Evolutionary conservation across 2,888 invertebrate species (phyloP), one percentile per base, ranked within the genome.

Genomic region (Monopis laevigella): DNA sequence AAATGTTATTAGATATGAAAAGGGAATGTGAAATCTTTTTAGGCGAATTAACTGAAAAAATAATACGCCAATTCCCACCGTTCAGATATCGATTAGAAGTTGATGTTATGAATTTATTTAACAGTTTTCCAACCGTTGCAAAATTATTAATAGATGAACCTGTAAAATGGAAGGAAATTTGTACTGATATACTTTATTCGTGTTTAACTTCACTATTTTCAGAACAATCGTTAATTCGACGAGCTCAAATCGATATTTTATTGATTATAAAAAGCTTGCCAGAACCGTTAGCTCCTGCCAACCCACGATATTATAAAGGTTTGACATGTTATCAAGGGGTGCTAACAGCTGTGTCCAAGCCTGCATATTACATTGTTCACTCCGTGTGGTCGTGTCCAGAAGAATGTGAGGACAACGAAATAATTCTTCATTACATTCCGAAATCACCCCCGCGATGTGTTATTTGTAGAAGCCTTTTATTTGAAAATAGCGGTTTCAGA

Each of bases 351-450:
- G 42, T 66, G 28, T 59, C 72, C 0, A 74, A 72, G 47, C 61
- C 68, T 2, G 55, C 53, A 12, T 62, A 55, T 30, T 72, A 70
- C 43, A 68, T 69, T 11, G 65, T 62, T 43, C 77, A 80, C 47
- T 64, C 74, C 0, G 71, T 80, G 32, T 78, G 78, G 78, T 66
- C 68, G 1, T 80, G 80, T 43, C 73, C 71, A n/a, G 78, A 80
- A 51, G 66, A 75, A 45, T 80, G 80, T 46, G 74, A 77, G 46
- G 65, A 62, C 2, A 77, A 58, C 44, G 75, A 78, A 53, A 58
- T 71, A 3, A 65, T 80, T 41, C 45, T 73, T 38, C 65, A 58
- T 7, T 64, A 58, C 43, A 70, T 74, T 46, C 77, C 80, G 1
- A 73, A 74, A 55, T 43, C 48, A 2, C 60, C 69, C 1, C 78